Evolutionary conservation across 2,113 vertebrate species (phyloP).

Genomic region (Mus spicilegus): DNA sequence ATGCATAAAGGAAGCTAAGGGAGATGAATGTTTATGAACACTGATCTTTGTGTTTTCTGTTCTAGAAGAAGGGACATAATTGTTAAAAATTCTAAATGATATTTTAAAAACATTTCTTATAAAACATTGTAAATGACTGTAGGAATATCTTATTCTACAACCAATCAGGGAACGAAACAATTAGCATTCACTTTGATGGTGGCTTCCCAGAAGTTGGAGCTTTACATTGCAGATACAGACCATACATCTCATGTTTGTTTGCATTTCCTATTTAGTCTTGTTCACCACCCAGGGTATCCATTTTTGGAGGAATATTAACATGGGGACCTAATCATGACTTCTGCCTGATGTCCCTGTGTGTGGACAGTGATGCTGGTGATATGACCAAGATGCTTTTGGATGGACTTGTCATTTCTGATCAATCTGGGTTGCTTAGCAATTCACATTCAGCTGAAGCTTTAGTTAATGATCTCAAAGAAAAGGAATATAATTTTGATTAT

Average conservation of each 20-base stretch:
- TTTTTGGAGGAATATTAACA: constrained; percentile 46
- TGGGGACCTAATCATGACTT: background rate
- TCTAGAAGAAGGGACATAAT: background rate
- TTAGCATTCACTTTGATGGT: background rate
- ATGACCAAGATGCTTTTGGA: background rate
- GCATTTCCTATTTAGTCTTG: background rate
- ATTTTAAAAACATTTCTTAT: background rate
- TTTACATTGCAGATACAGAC: background rate
- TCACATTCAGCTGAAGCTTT: background rate
- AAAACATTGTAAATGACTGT: background rate
- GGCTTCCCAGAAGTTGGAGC: background rate
- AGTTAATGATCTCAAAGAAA: background rate
- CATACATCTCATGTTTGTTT: background rate
- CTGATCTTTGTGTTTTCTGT: background rate
- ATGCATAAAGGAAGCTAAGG: background rate
- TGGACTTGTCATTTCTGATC: background rate
- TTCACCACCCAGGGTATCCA: background rate
- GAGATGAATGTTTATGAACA: background rate
- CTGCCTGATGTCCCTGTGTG: rapidly evolving
- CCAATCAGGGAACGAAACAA: background rate
- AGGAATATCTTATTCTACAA: background rate
- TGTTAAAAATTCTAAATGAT: background rate
- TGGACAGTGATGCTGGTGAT: rapidly evolving
- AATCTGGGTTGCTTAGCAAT: background rate
- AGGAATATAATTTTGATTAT: background rate